Conservation (phyloP, 2,888 invertebrate genomes). For the Omphaloscelis lunosa region DNA sequence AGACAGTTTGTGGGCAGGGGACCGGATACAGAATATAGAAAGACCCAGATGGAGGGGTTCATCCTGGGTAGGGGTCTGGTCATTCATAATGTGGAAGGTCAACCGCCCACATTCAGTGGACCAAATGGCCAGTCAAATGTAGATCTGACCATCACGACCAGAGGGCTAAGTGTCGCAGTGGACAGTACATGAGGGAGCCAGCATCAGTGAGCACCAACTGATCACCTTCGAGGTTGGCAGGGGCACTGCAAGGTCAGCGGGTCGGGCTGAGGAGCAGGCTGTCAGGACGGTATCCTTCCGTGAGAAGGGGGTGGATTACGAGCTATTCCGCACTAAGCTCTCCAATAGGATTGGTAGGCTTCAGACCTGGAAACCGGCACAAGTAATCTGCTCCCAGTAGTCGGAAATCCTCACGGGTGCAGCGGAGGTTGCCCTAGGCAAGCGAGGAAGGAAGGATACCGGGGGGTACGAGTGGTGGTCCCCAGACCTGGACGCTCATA, state of each 20-base stretch:
- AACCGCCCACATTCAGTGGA: no score
- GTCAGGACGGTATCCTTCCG: not conserved
- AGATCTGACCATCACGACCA: no score
- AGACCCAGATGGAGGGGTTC: no score
- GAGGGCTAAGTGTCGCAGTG: slow-evolving; percentile 38
- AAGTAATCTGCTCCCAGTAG: no score
- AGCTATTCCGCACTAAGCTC: not conserved
- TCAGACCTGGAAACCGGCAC: no score
- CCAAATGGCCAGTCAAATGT: no score
- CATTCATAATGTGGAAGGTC: no score
- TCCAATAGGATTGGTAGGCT: not conserved
- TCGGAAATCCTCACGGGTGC: no score
- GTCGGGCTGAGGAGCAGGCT: not conserved
- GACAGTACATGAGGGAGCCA: slow-evolving; percentile 50
- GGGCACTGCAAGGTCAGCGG: not conserved
- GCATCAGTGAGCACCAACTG: slow-evolving; percentile 60
- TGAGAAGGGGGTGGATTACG: slow-evolving; percentile 21
- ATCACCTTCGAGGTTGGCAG: slow-evolving; percentile 36
- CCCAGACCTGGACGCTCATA: slow-evolving; percentile 11
- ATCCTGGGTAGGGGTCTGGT: no score
- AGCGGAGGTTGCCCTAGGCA: not conserved
- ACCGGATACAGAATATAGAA: no score
- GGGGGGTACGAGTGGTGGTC: slow-evolving; percentile 49
- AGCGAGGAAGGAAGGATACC: not conserved
- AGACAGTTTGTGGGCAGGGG: no score